Evolutionary conservation across 2,888 invertebrate species (phyloP).

Genomic region (Aphrophora alni): DNA sequence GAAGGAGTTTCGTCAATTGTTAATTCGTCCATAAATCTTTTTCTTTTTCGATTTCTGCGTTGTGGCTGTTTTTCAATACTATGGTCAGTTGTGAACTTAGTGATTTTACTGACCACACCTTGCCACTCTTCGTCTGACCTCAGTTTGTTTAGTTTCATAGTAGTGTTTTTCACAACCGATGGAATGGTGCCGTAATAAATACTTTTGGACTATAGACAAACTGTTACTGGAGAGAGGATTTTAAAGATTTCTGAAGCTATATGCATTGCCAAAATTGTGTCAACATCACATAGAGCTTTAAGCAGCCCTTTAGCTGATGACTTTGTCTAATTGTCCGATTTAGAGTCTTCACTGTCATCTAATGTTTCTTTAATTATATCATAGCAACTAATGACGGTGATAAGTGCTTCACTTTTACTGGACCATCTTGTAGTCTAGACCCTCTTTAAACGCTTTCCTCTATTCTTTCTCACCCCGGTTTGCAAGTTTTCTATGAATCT

Average conservation of each 20-base stretch:
- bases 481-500: conserved; percentile 16
- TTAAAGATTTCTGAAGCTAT: background rate
- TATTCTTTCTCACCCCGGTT: background rate
- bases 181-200: no score
- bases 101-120: no score
- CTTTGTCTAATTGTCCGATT: background rate
- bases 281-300: conserved; percentile 3
- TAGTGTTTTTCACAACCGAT: no score
- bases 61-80: no score
- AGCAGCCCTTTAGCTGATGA: conserved; percentile 19
- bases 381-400: background rate
- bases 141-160: no score
- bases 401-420: conserved; percentile 17
- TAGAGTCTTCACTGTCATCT: no score
- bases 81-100: no score
- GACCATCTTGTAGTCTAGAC: conserved; percentile 24
- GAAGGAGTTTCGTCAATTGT: no score
- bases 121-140: no score
- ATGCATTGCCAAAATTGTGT: background rate
- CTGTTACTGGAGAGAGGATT: conserved; percentile 12
- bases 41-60: no score
- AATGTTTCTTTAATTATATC: background rate
- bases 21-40: no score
- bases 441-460: conserved; percentile 11
- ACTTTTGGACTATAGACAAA: no score